Evolutionary conservation across 2,113 vertebrate genomes (phyloP).

Genomic region (Thomomys bottae): DNA sequence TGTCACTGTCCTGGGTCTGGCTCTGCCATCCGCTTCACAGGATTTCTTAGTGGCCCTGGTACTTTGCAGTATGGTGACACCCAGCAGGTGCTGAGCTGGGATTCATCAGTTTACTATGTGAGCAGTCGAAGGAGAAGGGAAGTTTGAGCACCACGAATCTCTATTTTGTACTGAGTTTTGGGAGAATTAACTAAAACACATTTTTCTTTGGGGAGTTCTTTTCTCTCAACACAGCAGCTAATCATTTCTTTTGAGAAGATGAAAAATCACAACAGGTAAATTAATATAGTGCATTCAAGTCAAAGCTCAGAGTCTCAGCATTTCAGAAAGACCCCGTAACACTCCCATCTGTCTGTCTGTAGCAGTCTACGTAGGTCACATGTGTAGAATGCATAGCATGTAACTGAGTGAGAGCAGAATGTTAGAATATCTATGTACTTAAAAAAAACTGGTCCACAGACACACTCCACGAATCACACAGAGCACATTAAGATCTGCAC

Average conservation of each 20-base stretch:
- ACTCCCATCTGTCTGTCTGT: no score
- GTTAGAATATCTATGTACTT: neutral
- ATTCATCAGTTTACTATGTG: neutral
- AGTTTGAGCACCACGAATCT: fast-evolving
- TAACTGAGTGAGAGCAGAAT: neutral
- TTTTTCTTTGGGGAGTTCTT: neutral
- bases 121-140: neutral
- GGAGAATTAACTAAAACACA: neutral
- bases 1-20: fast-evolving
- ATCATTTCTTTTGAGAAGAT: neutral
- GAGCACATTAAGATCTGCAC: neutral
- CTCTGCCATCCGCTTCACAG: fast-evolving
- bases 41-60: neutral
- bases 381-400: neutral
- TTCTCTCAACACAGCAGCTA: neutral
- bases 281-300: fast-evolving
- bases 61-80: fast-evolving
- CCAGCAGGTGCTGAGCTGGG: neutral
- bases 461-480: no score
- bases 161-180: neutral
- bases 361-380: no score
- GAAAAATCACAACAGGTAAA: neutral
- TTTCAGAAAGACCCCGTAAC: no score
- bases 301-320: neutral
- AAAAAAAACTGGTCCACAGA: neutral